These are phyloP conservation scores for Furnarius figulus DNA, from an alignment of 2,113 vertebrate species.

Conservation along the genomic window DNA sequence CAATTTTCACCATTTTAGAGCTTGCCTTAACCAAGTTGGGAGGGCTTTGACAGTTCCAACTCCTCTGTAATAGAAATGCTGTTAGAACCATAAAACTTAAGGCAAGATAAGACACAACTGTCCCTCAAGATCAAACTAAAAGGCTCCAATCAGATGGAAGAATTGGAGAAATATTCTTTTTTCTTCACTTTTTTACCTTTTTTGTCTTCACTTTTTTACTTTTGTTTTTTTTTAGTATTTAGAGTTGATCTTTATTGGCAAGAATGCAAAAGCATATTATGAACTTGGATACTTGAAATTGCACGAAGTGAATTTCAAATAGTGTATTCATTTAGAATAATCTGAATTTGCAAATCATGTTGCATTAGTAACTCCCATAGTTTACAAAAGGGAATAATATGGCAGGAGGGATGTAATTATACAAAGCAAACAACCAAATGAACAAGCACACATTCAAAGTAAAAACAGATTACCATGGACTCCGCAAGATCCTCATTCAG, in stretches of 20 bases:
- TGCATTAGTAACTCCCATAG: slow-evolving; percentile 38
- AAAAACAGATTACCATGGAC: slow-evolving; percentile 24
- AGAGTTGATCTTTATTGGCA: slow-evolving; percentile 12
- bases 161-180: not conserved
- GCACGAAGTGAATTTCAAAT: slow-evolving; percentile 35
- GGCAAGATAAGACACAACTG: not conserved
- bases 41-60: not conserved
- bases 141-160: not conserved
- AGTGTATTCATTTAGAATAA: slow-evolving; percentile 46
- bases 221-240: not conserved
- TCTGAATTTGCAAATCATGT: slow-evolving; percentile 44
- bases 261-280: not conserved
- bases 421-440: slow-evolving; percentile 57
- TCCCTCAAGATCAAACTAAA: not conserved
- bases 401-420: slow-evolving; percentile 52
- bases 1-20: not conserved
- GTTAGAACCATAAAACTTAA: not conserved
- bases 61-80: not conserved
- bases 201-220: not conserved
- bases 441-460: slow-evolving; percentile 25
- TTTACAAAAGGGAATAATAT: slow-evolving; percentile 41
- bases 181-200: not conserved
- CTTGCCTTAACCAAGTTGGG: not conserved
- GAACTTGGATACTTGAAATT: slow-evolving; percentile 27
- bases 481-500: not conserved